Conservation (phyloP, 1,140 invertebrate genomes). For the Zaprionus lachaisei region DNA sequence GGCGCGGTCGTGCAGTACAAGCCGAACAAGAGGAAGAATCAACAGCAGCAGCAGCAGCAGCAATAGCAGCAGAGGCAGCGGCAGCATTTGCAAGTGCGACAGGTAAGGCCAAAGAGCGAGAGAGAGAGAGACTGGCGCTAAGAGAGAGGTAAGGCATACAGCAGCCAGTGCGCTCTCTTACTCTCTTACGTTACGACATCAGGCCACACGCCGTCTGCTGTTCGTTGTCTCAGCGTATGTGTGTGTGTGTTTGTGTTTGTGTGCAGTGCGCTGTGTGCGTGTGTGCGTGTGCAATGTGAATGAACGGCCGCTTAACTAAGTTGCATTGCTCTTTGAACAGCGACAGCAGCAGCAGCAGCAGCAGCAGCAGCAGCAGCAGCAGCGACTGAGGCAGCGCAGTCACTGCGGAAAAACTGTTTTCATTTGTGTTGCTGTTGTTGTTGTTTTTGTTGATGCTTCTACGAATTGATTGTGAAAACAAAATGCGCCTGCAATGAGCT, state of each 20-base stretch:
- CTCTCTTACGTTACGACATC: constrained; percentile 70
- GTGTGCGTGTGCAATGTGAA: constrained; percentile 64
- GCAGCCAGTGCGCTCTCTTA: constrained; percentile 13
- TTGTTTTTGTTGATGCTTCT: constrained; percentile 25
- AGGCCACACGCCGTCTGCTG: constrained; percentile 55
- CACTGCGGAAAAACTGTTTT: constrained; percentile 54
- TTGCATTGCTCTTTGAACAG: constrained; percentile 57
- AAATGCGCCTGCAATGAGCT: constrained; percentile 54
- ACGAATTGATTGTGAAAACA: constrained; percentile 73
- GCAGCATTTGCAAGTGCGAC: constrained; percentile 38
- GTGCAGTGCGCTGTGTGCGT: constrained; percentile 18
- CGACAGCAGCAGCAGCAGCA: constrained; percentile 8
- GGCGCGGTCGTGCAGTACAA: constrained; percentile 70
- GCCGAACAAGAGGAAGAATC: constrained; percentile 40
- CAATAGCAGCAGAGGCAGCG: constrained; percentile 14
- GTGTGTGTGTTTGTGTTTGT: constrained; percentile 5
- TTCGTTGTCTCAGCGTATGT: constrained; percentile 20
- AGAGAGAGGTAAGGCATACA: constrained; percentile 22
- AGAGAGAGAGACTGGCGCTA: constrained; percentile 31
- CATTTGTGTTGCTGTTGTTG: constrained; percentile 43
- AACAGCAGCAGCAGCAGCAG: constrained; percentile 18
- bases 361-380: constrained; percentile 2
- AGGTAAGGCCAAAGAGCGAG: constrained; percentile 36
- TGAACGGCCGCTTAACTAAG: constrained; percentile 66
- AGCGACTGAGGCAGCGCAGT: constrained; percentile 10